Conservation (phyloP, 2,113 vertebrate genomes). For the Macrotis lagotis region DNA sequence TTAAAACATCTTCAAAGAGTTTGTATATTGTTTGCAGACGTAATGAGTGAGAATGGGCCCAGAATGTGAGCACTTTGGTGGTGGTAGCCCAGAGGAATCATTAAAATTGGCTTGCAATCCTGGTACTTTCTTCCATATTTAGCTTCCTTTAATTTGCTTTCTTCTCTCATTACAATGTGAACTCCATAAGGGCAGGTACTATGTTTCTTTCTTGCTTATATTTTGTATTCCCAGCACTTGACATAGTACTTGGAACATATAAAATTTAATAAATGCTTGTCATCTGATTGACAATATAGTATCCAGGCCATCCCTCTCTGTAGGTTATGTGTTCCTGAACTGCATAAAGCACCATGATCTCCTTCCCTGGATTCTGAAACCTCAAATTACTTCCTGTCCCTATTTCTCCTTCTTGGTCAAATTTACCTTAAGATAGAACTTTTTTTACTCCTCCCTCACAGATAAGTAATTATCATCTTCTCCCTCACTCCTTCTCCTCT, state of each 20-base stretch:
- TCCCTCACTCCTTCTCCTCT: not conserved
- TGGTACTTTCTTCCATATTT: not conserved
- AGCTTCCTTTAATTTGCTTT: not conserved
- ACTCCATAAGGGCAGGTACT: too few species aligned
- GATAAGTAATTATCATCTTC: not conserved
- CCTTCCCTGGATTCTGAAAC: not conserved
- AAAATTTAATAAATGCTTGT: not conserved
- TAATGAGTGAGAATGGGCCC: not conserved
- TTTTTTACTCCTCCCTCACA: not conserved
- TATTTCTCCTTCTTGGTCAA: not conserved
- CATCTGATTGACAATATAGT: not conserved
- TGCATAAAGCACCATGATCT: not conserved
- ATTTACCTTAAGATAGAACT: not conserved
- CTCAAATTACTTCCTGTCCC: not conserved
- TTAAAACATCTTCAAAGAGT: not conserved
- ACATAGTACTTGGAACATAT: not conserved
- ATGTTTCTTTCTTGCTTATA: not conserved
- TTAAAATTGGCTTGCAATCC: not conserved
- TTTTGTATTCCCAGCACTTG: not conserved
- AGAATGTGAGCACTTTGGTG: not conserved
- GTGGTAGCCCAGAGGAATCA: not conserved
- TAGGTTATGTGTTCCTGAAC: not conserved
- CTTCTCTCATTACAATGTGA: not conserved
- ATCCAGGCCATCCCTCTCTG: not conserved
- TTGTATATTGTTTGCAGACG: not conserved